A percentile compares a stretch with the other conserved stretches of the same genome.
Conservation (phyloP, 2,113 vertebrate genomes). For the Boulengeromyrus knoepffleri region DNA sequence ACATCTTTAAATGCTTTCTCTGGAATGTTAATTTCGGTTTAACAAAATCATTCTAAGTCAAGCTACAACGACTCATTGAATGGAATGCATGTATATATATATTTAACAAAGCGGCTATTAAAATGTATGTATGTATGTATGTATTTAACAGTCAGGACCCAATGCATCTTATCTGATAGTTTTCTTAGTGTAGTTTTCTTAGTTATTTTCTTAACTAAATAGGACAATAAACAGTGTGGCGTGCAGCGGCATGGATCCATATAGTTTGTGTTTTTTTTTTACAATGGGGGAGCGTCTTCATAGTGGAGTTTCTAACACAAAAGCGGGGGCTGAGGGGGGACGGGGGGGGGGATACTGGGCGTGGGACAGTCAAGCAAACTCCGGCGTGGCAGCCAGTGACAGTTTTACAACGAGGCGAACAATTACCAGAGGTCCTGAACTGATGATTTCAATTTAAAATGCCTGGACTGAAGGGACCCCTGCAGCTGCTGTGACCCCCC, state of each 20-base stretch:
- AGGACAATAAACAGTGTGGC: background rate
- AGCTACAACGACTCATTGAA: background rate
- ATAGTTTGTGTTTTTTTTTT: background rate
- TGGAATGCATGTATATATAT: background rate
- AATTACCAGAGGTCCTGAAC: constrained; percentile 51
- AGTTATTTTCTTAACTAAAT: background rate
- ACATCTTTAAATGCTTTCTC: background rate
- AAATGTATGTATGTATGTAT: background rate
- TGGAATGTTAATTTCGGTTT: constrained; percentile 1
- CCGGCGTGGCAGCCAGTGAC: constrained; percentile 46
- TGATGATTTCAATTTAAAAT: constrained; percentile 42
- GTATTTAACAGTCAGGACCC: background rate
- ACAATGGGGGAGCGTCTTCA: background rate
- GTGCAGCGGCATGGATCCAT: background rate
- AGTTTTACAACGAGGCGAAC: constrained; percentile 56
- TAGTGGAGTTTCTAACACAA: background rate
- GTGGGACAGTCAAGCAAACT: constrained; percentile 33
- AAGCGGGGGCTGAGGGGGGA: constrained; percentile 18
- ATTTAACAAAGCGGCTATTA: background rate
- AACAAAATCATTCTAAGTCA: background rate
- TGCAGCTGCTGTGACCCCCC: background rate
- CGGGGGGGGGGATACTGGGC: constrained; percentile 30
- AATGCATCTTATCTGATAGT: background rate
- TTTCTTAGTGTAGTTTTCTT: background rate
- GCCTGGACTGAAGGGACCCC: constrained; percentile 35